phyloP scores from a whole-genome alignment of 2,888 invertebrate species.

The Dendrolimus pini region DNA sequence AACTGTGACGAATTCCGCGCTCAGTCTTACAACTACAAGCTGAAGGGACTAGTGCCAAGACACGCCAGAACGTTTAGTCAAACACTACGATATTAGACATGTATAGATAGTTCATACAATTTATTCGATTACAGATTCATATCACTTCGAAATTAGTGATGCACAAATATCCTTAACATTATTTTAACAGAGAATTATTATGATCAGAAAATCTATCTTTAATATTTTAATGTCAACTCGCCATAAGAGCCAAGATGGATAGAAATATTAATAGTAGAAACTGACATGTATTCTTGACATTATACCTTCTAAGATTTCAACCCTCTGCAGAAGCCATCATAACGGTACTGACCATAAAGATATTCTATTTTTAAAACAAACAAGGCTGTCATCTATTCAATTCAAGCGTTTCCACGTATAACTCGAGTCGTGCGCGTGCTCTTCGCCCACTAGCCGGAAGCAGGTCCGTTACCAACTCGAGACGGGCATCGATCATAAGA shows the following conservation, averaged over 20 bases:
- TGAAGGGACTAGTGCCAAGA: background rate
- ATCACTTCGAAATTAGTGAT: too few relatives aligned
- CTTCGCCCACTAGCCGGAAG: background rate
- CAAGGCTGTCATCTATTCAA: background rate
- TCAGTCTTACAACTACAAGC: too few relatives aligned
- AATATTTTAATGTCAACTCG: too few relatives aligned
- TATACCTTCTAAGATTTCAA: background rate
- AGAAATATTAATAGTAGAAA: too few relatives aligned
- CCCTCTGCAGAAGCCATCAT: background rate
- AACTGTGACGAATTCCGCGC: background rate
- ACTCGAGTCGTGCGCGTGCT: background rate
- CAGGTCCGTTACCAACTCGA: background rate
- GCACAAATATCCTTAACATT: too few relatives aligned
- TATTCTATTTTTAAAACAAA: background rate
- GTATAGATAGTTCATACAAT: background rate
- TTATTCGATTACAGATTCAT: too few relatives aligned
- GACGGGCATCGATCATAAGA: background rate
- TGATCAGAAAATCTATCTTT: too few relatives aligned
- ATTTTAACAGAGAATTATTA: too few relatives aligned
- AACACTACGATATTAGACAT: background rate
- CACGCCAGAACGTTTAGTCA: background rate
- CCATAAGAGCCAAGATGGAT: too few relatives aligned
- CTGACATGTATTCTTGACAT: background rate
- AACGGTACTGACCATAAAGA: background rate
- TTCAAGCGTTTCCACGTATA: background rate